A percentile compares a stretch with the other conserved stretches of the same genome.
Conservation (phyloP, 2,113 vertebrate species). For the Donacobius atricapilla region DNA sequence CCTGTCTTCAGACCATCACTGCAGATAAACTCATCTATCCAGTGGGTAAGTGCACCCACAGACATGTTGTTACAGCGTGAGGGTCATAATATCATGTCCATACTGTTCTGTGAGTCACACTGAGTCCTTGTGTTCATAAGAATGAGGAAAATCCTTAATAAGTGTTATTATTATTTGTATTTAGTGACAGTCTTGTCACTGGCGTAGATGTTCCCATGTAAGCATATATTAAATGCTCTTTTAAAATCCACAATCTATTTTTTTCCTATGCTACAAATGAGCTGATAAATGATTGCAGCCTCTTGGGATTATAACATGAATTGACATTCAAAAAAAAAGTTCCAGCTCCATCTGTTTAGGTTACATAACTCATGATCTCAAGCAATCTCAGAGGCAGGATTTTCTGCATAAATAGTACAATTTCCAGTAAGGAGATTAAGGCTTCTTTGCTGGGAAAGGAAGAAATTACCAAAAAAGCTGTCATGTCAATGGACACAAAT, state of each 20-base stretch:
- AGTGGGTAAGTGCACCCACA: not conserved
- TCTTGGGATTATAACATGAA: slow-evolving; percentile 54
- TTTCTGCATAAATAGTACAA: slow-evolving; percentile 71
- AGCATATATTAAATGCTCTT: not conserved
- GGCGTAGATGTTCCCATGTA: not conserved
- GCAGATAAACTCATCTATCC: not conserved
- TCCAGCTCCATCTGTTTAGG: slow-evolving; percentile 69
- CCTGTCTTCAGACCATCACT: not conserved
- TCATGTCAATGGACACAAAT: slow-evolving; percentile 53
- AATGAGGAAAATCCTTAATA: not conserved
- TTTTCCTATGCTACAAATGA: not conserved
- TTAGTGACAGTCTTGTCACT: not conserved
- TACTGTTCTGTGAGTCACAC: not conserved
- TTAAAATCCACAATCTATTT: not conserved
- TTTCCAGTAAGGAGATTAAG: slow-evolving; percentile 73
- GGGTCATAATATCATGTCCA: not conserved
- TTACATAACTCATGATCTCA: slow-evolving; percentile 73
- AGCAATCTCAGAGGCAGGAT: slow-evolving; percentile 68
- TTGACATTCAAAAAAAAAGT: slow-evolving; percentile 23
- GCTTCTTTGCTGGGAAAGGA: slow-evolving; percentile 55
- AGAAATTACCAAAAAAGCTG: slow-evolving; percentile 64
- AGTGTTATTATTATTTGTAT: not conserved
- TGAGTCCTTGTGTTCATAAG: not conserved
- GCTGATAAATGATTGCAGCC: slow-evolving; percentile 48
- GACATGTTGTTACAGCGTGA: not conserved